These are phyloP conservation scores for Zaprionus africanus DNA, from an alignment of 1,140 invertebrate genomes.

Conservation along the genomic window DNA sequence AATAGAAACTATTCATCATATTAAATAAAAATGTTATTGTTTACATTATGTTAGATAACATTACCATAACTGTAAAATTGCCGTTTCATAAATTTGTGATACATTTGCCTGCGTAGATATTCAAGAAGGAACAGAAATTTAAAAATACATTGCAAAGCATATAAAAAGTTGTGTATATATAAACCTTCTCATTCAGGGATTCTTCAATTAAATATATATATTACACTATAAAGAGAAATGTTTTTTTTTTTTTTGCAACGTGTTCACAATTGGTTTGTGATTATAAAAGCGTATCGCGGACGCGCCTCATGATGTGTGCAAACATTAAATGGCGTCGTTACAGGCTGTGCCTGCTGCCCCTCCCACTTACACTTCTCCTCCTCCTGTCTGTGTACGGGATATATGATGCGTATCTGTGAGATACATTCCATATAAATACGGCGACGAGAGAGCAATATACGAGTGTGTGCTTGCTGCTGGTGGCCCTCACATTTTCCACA, in stretches of 20 bases:
- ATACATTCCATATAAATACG: conserved; percentile 79
- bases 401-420: conserved; percentile 82
- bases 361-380: background rate
- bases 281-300: conserved; percentile 77
- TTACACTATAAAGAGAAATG: background rate
- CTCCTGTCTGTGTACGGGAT: conserved; percentile 30
- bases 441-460: conserved; percentile 46
- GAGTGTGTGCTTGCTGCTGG: background rate
- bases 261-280: conserved; percentile 79
- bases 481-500: conserved; percentile 41
- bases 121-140: too few relatives aligned
- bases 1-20: too few relatives aligned
- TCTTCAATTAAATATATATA: background rate
- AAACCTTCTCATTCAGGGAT: background rate
- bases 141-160: too few relatives aligned
- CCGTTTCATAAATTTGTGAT: too few relatives aligned
- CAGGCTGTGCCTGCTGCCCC: conserved; percentile 2
- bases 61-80: too few relatives aligned
- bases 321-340: conserved; percentile 75
- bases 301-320: conserved; percentile 72
- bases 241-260: conserved; percentile 11
- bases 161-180: too few relatives aligned
- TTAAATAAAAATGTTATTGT: too few relatives aligned
- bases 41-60: too few relatives aligned
- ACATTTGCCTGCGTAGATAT: too few relatives aligned